These are phyloP conservation scores for Xiphophorus maculatus DNA, from an alignment of 2,113 vertebrate species.

Conservation along the genomic window DNA sequence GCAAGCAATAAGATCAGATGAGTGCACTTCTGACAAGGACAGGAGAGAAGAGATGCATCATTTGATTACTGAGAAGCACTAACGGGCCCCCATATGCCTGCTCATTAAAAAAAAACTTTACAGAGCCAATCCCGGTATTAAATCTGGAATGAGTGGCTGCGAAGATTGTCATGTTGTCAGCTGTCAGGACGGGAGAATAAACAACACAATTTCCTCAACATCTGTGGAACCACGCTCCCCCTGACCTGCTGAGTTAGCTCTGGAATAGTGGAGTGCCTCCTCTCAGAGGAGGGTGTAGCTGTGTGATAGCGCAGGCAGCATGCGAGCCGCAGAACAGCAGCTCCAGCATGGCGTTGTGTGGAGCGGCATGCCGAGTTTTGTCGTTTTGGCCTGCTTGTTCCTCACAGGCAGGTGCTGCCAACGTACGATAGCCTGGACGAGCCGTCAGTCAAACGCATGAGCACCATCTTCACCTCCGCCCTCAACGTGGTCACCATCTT, in stretches of 20 bases:
- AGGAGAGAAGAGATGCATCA: slow-evolving; percentile 42
- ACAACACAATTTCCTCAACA: not conserved
- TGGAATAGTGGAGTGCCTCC: not conserved
- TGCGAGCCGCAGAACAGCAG: not conserved
- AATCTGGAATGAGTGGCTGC: slow-evolving; percentile 27
- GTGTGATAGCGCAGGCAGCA: not conserved
- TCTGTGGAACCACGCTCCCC: not conserved
- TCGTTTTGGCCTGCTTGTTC: slow-evolving; percentile 42
- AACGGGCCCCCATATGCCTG: slow-evolving; percentile 50
- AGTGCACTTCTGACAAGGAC: slow-evolving; percentile 30
- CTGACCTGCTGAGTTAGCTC: not conserved
- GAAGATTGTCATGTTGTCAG: slow-evolving; percentile 41
- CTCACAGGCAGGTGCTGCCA: slow-evolving; percentile 93
- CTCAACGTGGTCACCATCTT: slow-evolving; percentile 96
- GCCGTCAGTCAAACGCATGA: slow-evolving; percentile 97
- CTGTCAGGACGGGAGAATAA: slow-evolving; percentile 19
- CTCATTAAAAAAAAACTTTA: slow-evolving; percentile 41
- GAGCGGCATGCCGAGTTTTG: slow-evolving; percentile 20
- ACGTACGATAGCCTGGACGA: slow-evolving; percentile 98
- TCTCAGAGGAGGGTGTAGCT: not conserved
- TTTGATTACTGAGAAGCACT: slow-evolving; percentile 46
- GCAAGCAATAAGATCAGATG: slow-evolving; percentile 10
- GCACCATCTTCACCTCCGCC: slow-evolving; percentile 94
- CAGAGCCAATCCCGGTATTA: slow-evolving; percentile 15
- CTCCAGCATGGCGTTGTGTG: slow-evolving; percentile 2